Conservation (phyloP, 2,888 invertebrate genomes). For the Drosophila tanythrix region DNA sequence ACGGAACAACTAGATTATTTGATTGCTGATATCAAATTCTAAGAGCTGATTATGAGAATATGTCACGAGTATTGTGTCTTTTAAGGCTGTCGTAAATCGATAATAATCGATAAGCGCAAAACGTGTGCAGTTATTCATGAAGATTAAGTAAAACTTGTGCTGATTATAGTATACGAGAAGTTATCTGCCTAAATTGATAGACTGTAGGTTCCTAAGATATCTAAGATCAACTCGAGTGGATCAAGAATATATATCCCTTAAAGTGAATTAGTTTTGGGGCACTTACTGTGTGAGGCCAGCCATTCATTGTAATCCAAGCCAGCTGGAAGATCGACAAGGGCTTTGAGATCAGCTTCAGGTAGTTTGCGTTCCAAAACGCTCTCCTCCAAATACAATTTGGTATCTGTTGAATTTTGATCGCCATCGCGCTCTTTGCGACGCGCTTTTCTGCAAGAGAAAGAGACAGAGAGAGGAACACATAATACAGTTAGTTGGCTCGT, state of each 20-base stretch:
- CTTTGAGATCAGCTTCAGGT: conserved; percentile 96
- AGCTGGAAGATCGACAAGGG: conserved; percentile 96
- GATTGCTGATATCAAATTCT: not conserved
- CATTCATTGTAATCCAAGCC: conserved; percentile 99
- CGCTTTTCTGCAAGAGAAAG: conserved; percentile 91
- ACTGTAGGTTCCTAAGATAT: not conserved
- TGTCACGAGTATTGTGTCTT: not conserved
- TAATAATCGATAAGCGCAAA: not conserved
- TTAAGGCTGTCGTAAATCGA: not conserved
- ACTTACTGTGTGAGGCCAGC: conserved; percentile 98
- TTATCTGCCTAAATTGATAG: not conserved
- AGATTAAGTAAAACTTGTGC: not conserved
- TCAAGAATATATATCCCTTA: not conserved
- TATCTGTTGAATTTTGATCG: conserved; percentile 91
- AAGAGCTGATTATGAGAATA: not conserved
- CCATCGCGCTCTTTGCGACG: conserved; percentile 98
- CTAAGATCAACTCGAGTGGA: not conserved
- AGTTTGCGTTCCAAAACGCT: conserved; percentile 96
- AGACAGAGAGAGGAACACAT: not conserved
- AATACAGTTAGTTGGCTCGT: not conserved
- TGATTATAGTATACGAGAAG: not conserved
- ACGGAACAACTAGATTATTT: not conserved
- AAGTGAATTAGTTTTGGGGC: not conserved
- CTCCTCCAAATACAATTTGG: conserved; percentile 97
- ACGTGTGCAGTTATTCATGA: not conserved